Evolutionary conservation across 1,140 invertebrate species (phyloP).

Genomic region (Ylistrum balloti): DNA sequence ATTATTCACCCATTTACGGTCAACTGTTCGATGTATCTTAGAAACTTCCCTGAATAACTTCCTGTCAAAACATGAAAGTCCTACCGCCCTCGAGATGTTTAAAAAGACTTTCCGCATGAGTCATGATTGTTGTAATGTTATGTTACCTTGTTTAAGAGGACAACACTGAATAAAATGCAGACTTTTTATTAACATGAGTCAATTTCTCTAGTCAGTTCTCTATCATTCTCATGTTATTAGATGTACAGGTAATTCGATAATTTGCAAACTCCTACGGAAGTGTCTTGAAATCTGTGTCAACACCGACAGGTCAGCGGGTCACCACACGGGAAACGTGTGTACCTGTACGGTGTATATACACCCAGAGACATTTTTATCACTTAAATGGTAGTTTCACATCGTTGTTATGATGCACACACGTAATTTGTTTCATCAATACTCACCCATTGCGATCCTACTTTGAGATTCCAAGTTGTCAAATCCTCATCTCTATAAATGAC

Average conservation of each 20-base stretch:
- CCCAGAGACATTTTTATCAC: background rate
- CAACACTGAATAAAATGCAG: background rate
- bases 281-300: conserved; percentile 34
- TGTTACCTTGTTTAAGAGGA: background rate
- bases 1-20: background rate
- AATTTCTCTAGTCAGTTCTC: background rate
- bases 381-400: background rate
- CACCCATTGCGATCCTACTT: conserved; percentile 32
- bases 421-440: background rate
- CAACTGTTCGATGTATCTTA: background rate
- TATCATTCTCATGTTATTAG: background rate
- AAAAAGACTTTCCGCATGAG: background rate
- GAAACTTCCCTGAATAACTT: background rate
- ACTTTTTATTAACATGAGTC: background rate
- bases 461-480: conserved; percentile 38
- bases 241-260: conserved; percentile 26
- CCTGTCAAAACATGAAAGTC: conserved; percentile 38
- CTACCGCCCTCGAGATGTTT: background rate
- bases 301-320: conserved; percentile 23
- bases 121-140: conserved; percentile 12
- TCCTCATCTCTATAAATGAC: conserved; percentile 32
- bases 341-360: background rate
- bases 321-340: conserved; percentile 24
- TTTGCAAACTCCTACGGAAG: background rate
- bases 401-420: background rate